phyloP scores from a whole-genome alignment of 1,140 invertebrate genomes.

The Caerostris extrusa region DNA sequence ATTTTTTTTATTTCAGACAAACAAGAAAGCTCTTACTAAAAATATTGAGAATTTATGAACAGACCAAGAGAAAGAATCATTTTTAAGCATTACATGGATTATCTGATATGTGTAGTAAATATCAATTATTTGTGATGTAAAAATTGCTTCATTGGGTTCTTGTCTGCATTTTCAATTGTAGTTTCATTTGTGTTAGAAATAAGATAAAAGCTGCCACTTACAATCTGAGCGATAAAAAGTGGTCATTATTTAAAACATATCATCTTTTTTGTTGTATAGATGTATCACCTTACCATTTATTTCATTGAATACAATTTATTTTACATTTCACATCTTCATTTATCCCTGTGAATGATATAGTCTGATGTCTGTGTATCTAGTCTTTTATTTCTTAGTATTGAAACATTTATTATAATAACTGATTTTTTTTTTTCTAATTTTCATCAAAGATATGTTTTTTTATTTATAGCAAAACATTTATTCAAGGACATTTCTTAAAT shows the following conservation, averaged over 20 bases:
- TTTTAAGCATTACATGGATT: not conserved
- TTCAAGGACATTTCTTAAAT: too few species aligned
- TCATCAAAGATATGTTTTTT: too few species aligned
- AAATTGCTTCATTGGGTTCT: not conserved
- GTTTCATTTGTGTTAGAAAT: not conserved
- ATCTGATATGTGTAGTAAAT: not conserved
- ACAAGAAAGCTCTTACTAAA: not conserved
- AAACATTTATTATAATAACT: not conserved
- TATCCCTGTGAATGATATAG: not conserved
- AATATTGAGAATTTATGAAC: not conserved
- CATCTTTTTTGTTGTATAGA: not conserved
- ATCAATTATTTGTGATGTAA: not conserved
- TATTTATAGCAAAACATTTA: too few species aligned
- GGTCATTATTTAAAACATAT: slow-evolving; percentile 37
- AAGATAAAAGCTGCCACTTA: not conserved
- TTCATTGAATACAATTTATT: not conserved
- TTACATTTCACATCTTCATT: not conserved
- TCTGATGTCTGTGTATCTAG: not conserved
- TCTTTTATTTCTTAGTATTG: not conserved
- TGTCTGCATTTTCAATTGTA: not conserved
- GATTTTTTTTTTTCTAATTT: too few species aligned
- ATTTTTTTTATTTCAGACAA: slow-evolving; percentile 2
- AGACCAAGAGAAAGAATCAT: not conserved
- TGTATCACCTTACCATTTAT: not conserved
- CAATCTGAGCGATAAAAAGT: not conserved